phyloP scores from a whole-genome alignment of 2,797 vertebrate species.

The Anolis apletophallus region DNA sequence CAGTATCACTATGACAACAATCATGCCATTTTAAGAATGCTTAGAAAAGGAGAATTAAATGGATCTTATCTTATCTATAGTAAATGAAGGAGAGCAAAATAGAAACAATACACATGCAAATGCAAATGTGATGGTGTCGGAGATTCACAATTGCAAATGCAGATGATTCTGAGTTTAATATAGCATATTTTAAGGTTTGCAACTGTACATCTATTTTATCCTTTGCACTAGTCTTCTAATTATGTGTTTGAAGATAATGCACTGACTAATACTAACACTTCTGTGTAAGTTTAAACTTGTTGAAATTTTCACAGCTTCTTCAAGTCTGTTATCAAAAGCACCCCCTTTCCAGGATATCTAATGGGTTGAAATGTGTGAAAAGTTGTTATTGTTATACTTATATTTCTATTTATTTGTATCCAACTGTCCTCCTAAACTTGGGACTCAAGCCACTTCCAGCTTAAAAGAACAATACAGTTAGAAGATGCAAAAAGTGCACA shows the following conservation, averaged over 20 bases:
- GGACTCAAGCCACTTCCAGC: too few relatives aligned
- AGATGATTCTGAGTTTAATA: conserved; percentile 10
- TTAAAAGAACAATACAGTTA: too few relatives aligned
- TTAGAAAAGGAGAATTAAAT: conserved; percentile 25
- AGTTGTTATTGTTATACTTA: not conserved
- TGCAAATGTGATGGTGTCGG: not conserved
- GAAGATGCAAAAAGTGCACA: too few relatives aligned
- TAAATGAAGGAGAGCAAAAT: not conserved
- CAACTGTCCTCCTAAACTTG: too few relatives aligned
- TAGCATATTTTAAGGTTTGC: not conserved
- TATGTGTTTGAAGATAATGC: not conserved
- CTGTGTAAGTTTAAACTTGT: not conserved
- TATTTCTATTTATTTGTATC: too few relatives aligned
- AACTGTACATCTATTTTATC: not conserved
- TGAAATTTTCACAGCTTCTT: not conserved
- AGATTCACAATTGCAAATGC: conserved; percentile 13
- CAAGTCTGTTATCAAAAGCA: not conserved
- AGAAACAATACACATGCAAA: not conserved
- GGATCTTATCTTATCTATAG: not conserved
- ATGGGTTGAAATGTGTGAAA: not conserved
- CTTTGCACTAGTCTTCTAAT: not conserved
- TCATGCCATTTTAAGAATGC: conserved; percentile 25
- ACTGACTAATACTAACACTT: not conserved
- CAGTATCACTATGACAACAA: conserved; percentile 35
- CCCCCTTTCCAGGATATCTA: not conserved